Conservation (phyloP, 2,888 invertebrate species). For the Drosophila nr. fundita region DNA sequence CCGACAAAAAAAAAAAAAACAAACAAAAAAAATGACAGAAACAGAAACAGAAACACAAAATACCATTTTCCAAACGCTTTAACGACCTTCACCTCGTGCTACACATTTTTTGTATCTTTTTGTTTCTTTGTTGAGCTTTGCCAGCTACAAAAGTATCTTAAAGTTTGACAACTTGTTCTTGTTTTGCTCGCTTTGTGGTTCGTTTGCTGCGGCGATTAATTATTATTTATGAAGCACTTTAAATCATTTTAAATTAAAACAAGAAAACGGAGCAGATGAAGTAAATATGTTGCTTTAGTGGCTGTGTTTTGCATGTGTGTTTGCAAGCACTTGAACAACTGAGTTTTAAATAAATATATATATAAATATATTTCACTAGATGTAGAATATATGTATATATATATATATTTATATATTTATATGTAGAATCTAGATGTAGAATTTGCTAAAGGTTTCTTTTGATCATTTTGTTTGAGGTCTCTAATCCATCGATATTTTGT, state of each 20-base stretch:
- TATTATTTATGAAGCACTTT: background rate
- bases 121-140: background rate
- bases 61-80: constrained; percentile 47
- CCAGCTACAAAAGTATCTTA: constrained; percentile 21
- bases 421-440: background rate
- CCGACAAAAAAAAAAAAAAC: background rate
- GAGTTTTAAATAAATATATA: background rate
- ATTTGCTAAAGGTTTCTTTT: too few species aligned
- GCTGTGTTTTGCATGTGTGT: background rate
- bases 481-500: background rate
- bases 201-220: background rate
- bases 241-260: background rate
- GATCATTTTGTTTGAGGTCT: too few species aligned
- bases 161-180: constrained; percentile 21
- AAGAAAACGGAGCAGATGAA: background rate
- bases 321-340: background rate
- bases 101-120: constrained; percentile 15
- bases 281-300: background rate
- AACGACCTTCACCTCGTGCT: constrained; percentile 73
- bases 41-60: constrained; percentile 18
- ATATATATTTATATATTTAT: too few species aligned
- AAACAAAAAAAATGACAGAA: background rate
- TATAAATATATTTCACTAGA: background rate
- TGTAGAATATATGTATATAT: too few species aligned
- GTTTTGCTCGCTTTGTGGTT: constrained; percentile 19